These are phyloP conservation scores for Chaetodon auriga DNA, from an alignment of 2,113 vertebrate genomes.

Conservation along the genomic window DNA sequence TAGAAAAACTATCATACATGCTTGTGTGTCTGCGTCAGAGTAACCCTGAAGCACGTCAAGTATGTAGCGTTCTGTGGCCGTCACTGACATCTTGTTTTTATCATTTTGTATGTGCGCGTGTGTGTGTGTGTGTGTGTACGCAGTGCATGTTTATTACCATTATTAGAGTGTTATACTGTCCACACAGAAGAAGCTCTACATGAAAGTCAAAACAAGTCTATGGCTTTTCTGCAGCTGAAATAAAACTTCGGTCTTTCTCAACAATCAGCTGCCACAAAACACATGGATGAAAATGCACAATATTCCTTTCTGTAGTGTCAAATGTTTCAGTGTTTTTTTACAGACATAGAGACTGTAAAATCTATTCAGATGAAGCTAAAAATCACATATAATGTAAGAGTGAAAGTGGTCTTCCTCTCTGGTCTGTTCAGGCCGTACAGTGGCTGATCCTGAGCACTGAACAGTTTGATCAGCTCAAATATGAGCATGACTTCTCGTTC, in stretches of 20 bases:
- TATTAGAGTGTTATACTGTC: background rate
- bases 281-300: background rate
- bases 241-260: background rate
- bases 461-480: background rate
- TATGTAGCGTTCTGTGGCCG: no score
- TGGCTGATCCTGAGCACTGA: background rate
- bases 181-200: background rate
- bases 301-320: background rate
- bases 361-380: background rate
- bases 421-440: background rate
- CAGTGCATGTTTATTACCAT: background rate
- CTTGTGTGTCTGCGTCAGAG: background rate
- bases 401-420: background rate
- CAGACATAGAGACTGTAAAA: background rate
- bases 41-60: background rate
- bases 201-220: constrained; percentile 5
- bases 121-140: no score
- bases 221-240: background rate
- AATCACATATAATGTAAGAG: background rate
- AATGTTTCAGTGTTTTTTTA: background rate
- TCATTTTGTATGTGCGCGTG: background rate
- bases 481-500: background rate
- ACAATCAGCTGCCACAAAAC: background rate
- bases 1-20: background rate
- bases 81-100: background rate